Evolutionary conservation across 2,888 invertebrate genomes (phyloP), one percentile per base, ranked within the genome.

Genomic region (Calliopum simillimum): DNA sequence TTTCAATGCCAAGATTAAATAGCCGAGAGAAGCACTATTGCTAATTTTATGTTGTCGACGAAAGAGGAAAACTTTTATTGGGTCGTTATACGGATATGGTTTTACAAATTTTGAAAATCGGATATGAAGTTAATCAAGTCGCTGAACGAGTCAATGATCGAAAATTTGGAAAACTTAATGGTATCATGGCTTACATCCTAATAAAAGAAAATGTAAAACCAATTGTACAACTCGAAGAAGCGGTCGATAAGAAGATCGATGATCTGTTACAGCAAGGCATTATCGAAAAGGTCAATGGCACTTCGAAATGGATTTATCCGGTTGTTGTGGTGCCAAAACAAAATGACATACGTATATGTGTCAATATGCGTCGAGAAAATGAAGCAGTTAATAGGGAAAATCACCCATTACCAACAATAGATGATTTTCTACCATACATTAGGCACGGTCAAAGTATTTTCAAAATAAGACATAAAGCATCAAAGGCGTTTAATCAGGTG

Each of bases 301-400:
- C n/a, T n/a, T 68, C 68, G n/a, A n/a, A n/a, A n/a, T n/a, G n/a
- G n/a, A n/a, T n/a, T n/a, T n/a, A n/a, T 16, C 68, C 59, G 12
- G 68, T 68, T 25, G 67, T 67, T 33, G 41, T 59, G 25, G 58
- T 68, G 33, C 68, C 68, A 14, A 68, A 68, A 41, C 19, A 68
- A 59, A n/a, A n/a, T n/a, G 59, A 68, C 33, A 19, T 68, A n/a
- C n/a, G 68, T 55, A 25, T 68, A 16, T 68, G 61, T n/a, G 59
- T 68, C 25, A 49, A 68, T 23, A 59, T 68, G 68, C 49, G 49
- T 11, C 49, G 59, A 11, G 68, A 46, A 44, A 68, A 67, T 21
- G 58, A 67, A 21, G 58, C 58, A 16, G 58, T 58, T n/a, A 25
- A 67, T 44, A 21, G 56, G 25, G 47, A 67, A 25, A 67, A 58